Percentiles rank a stretch among this genome's conserved stretches.
phyloP scores from a whole-genome alignment of 2,113 vertebrate species.

The Pipra filicauda region DNA sequence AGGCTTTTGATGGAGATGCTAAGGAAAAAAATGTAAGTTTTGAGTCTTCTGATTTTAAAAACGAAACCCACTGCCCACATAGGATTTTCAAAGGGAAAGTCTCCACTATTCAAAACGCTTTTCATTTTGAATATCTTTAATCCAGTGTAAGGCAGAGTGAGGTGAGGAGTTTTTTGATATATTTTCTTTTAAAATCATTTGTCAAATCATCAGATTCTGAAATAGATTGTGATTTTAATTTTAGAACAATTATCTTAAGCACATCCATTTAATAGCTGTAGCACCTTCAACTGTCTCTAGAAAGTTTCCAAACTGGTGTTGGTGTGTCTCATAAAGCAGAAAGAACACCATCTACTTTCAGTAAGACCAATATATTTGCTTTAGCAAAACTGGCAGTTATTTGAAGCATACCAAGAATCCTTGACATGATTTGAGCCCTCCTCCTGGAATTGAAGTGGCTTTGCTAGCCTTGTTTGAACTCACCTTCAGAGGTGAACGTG shows the following conservation, averaged over 20 bases:
- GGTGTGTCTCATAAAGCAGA: background rate
- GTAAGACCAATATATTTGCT: background rate
- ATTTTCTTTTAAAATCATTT: background rate
- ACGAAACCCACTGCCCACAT: background rate
- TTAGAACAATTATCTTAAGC: background rate
- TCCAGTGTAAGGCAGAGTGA: background rate
- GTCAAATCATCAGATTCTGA: background rate
- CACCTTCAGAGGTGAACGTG: background rate
- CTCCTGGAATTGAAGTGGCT: background rate
- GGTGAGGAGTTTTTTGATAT: accelerated
- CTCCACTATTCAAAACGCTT: background rate
- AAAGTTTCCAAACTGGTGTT: background rate
- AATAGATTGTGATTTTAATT: background rate
- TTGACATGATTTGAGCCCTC: background rate
- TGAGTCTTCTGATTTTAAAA: background rate
- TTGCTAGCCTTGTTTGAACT: background rate
- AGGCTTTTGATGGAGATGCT: background rate
- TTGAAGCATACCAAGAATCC: background rate
- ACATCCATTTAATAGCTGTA: background rate
- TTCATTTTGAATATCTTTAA: background rate
- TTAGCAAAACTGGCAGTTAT: background rate
- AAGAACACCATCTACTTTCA: background rate
- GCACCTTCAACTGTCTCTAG: background rate
- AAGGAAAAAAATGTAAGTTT: background rate
- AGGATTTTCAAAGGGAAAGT: background rate